Evolutionary conservation across 2,888 invertebrate genomes (phyloP).

Genomic region (Choristoneura rosaceana): DNA sequence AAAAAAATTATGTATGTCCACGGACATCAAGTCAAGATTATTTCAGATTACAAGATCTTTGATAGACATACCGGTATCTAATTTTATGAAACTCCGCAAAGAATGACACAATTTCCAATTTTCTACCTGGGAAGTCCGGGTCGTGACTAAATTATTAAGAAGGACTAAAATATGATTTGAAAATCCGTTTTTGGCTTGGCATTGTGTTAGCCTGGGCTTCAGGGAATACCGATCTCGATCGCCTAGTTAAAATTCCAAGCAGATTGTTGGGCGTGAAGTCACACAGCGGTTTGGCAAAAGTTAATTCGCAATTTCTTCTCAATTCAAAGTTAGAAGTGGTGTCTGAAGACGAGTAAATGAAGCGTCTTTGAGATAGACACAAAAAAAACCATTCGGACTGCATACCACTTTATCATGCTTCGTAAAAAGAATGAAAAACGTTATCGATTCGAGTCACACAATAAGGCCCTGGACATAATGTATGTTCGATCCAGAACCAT

Average conservation of each 20-base stretch:
- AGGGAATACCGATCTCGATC: slow-evolving; percentile 78
- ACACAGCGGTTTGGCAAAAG: slow-evolving; percentile 71
- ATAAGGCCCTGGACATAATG: slow-evolving; percentile 25
- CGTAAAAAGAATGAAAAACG: slow-evolving; percentile 17
- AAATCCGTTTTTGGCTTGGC: slow-evolving; percentile 72
- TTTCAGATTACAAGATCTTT: slow-evolving; percentile 2
- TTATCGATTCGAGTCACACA: slow-evolving; percentile 15
- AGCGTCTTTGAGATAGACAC: slow-evolving; percentile 8
- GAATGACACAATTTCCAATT: slow-evolving; percentile 83
- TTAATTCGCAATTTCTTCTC: slow-evolving; percentile 74
- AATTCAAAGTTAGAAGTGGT: slow-evolving; percentile 58
- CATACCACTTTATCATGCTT: background rate
- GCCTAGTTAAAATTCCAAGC: slow-evolving; percentile 78
- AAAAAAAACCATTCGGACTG: background rate
- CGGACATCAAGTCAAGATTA: background rate
- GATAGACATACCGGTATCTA: slow-evolving; percentile 16
- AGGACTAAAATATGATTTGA: slow-evolving; percentile 77
- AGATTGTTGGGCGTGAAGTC: slow-evolving; percentile 72
- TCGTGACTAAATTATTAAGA: slow-evolving; percentile 83
- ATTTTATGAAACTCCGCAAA: slow-evolving; percentile 65
- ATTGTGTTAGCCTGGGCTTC: slow-evolving; percentile 74
- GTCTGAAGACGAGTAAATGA: slow-evolving; percentile 41
- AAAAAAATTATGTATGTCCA: background rate
- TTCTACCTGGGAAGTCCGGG: slow-evolving; percentile 76
- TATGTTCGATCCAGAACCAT: slow-evolving; percentile 34